Evolutionary conservation across 2,113 vertebrate species (phyloP).

Genomic region (Panurus biarmicus): DNA sequence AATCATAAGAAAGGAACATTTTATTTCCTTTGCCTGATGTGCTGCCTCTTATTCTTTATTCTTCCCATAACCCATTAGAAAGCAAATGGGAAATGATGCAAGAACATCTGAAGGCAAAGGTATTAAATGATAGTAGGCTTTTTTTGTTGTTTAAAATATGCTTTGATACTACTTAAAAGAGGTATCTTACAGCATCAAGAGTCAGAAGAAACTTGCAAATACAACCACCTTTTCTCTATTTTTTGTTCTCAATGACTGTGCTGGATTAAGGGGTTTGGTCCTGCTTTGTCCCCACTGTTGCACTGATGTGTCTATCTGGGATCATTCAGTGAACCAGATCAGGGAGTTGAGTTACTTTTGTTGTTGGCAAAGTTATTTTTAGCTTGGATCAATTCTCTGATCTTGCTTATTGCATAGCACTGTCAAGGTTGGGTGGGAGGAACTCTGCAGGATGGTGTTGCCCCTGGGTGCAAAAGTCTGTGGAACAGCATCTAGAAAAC

Average conservation of each 20-base stretch:
- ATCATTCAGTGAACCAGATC: neutral
- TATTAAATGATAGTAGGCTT: neutral
- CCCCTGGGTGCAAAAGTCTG: neutral
- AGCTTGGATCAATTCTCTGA: neutral
- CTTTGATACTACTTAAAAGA: neutral
- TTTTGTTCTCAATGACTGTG: neutral
- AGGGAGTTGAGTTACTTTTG: neutral
- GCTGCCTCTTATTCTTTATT: neutral
- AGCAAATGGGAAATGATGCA: neutral
- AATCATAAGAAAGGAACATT: neutral
- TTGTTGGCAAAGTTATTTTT: constrained; percentile 25
- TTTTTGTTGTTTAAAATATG: neutral
- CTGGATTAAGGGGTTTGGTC: neutral
- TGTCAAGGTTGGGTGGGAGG: neutral
- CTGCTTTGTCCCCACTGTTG: neutral
- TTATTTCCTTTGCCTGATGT: neutral
- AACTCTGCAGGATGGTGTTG: neutral
- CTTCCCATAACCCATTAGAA: neutral
- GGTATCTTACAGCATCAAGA: neutral
- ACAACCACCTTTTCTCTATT: neutral
- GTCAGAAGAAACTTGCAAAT: neutral
- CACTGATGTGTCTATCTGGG: neutral
- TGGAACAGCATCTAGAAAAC: neutral
- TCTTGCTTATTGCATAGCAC: neutral
- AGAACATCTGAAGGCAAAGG: neutral